Conservation (phyloP, 2,797 vertebrate genomes). For the Gambelia wislizenii region DNA sequence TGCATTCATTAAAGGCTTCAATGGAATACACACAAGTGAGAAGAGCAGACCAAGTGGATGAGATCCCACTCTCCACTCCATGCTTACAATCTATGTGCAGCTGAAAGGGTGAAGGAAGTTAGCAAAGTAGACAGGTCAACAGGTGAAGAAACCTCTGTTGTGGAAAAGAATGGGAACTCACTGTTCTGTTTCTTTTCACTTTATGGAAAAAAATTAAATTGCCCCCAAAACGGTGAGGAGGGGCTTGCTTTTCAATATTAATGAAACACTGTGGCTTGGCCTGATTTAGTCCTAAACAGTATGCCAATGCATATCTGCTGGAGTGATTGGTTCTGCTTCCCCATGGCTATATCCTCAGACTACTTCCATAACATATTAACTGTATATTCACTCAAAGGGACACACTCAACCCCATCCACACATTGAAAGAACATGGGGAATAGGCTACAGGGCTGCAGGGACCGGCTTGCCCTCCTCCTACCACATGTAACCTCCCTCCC, state of each 20-base stretch:
- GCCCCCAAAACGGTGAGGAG: not conserved
- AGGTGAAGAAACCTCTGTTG: not conserved
- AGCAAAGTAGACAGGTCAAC: not conserved
- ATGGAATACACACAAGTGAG: too few relatives aligned
- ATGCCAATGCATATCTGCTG: not conserved
- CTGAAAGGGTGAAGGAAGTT: not conserved
- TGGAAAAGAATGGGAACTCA: not conserved
- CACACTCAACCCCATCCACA: not conserved
- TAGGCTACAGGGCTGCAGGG: too few relatives aligned
- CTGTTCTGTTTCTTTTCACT: not conserved
- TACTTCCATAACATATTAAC: not conserved
- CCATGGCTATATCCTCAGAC: not conserved
- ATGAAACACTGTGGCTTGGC: not conserved
- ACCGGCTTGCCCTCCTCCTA: too few relatives aligned
- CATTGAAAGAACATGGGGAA: not conserved
- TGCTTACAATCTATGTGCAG: not conserved
- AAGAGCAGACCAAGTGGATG: not conserved
- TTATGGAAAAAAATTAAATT: not conserved
- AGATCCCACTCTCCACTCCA: not conserved
- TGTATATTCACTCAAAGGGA: not conserved
- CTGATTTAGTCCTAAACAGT: not conserved
- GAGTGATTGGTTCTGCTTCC: not conserved
- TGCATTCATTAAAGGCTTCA: not conserved
- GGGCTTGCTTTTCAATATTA: not conserved
- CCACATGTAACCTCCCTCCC: too few relatives aligned